phyloP scores from a whole-genome alignment of 2,797 vertebrate genomes.

The Caiman crocodilus region DNA sequence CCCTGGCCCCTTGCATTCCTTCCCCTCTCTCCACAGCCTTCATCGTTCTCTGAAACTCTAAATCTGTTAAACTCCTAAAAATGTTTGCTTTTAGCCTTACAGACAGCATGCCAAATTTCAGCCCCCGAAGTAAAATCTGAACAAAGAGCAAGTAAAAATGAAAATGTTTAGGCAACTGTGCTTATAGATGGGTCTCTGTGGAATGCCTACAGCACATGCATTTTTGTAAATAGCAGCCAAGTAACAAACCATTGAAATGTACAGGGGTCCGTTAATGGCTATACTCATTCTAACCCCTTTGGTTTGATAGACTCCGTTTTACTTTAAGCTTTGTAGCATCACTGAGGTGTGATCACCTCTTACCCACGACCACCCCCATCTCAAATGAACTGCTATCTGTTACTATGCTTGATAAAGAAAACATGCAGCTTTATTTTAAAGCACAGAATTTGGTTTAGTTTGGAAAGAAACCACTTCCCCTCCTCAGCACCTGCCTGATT shows the following conservation, averaged over 20 bases:
- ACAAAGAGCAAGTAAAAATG: not conserved
- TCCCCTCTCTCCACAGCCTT: not conserved
- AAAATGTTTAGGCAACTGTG: not conserved
- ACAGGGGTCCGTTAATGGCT: not conserved
- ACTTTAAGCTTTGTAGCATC: not conserved
- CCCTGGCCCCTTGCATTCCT: not conserved
- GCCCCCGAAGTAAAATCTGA: not conserved
- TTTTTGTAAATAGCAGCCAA: not conserved
- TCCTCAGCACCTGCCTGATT: not conserved
- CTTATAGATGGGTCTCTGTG: not conserved
- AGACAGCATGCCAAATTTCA: not conserved
- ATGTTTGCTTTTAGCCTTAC: not conserved
- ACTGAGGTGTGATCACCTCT: not conserved
- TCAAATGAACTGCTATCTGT: not conserved
- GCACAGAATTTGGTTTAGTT: not conserved
- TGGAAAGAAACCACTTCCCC: not conserved
- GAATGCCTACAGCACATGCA: not conserved
- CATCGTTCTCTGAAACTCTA: not conserved
- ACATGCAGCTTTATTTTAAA: not conserved
- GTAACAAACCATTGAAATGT: not conserved
- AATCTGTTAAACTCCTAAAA: not conserved
- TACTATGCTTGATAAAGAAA: not conserved
- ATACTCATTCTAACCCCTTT: not conserved
- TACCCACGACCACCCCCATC: not conserved
- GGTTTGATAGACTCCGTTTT: constrained; percentile 2